These are phyloP conservation scores for Ascidia mentula DNA, from an alignment of 23 tunicate species.

Conservation along the genomic window DNA sequence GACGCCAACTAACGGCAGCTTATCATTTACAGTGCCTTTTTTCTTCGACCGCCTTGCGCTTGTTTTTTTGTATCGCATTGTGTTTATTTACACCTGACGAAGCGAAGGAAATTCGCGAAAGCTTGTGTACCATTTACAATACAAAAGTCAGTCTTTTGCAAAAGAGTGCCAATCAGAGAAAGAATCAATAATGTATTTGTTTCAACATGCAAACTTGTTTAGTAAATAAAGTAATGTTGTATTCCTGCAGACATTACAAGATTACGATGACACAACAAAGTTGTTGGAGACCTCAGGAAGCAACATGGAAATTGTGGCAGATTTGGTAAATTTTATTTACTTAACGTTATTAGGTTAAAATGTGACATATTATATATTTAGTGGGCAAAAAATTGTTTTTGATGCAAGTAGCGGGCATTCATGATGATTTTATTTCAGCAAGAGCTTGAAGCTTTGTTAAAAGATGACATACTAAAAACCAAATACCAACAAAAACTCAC, in stretches of 20 bases:
- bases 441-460: constrained; percentile 53
- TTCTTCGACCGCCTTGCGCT: too few species aligned
- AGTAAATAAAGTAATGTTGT: not conserved
- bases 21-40: too few species aligned
- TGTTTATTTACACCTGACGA: too few species aligned
- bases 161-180: too few species aligned
- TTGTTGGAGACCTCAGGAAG: constrained; percentile 1
- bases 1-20: too few species aligned
- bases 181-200: too few species aligned
- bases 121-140: too few species aligned
- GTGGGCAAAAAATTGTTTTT: not conserved
- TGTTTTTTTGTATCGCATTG: too few species aligned
- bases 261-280: constrained; percentile 39
- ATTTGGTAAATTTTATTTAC: constrained; percentile 26
- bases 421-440: constrained; percentile 26
- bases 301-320: constrained; percentile 42
- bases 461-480: constrained; percentile 56
- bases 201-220: not conserved
- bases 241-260: constrained; percentile 31
- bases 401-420: not conserved
- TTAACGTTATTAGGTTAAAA: not conserved
- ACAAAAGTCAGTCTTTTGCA: too few species aligned
- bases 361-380: not conserved
- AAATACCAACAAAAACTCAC: constrained; percentile 74
- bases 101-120: too few species aligned